Conservation (phyloP, 2,113 vertebrate genomes). For the Phoxinus phoxinus region DNA sequence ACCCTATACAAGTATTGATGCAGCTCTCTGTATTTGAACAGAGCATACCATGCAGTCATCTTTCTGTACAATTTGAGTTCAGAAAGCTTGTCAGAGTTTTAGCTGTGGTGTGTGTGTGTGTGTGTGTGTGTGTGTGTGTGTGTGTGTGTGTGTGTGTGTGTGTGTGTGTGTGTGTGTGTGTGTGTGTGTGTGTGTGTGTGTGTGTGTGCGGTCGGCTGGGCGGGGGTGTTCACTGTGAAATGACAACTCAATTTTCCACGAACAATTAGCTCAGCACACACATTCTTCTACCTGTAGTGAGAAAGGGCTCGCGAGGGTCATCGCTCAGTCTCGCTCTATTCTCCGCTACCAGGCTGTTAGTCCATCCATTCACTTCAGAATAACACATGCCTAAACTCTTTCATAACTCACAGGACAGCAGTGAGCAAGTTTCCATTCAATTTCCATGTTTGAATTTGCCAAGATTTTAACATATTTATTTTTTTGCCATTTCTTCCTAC, state of each 20-base stretch:
- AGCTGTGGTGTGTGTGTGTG: neutral
- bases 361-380: conserved; percentile 71
- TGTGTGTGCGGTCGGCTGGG: neutral
- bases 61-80: neutral
- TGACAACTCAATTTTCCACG: conserved; percentile 64
- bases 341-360: conserved; percentile 69
- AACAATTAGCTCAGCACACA: conserved; percentile 72
- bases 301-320: conserved; percentile 75
- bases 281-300: conserved; percentile 65
- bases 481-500: conserved; percentile 49
- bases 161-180: neutral
- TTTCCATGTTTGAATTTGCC: conserved; percentile 69
- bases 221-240: conserved; percentile 53
- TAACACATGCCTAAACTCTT: conserved; percentile 65
- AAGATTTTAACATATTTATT: conserved; percentile 73
- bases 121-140: neutral
- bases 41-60: neutral
- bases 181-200: neutral
- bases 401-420: conserved; percentile 75
- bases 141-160: neutral
- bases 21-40: neutral
- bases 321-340: conserved; percentile 70
- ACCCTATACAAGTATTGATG: neutral
- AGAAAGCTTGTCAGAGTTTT: neutral
- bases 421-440: conserved; percentile 75